These are phyloP conservation scores for Euphonia xanthogaster DNA, from an alignment of 2,797 vertebrate species.

Conservation along the genomic window DNA sequence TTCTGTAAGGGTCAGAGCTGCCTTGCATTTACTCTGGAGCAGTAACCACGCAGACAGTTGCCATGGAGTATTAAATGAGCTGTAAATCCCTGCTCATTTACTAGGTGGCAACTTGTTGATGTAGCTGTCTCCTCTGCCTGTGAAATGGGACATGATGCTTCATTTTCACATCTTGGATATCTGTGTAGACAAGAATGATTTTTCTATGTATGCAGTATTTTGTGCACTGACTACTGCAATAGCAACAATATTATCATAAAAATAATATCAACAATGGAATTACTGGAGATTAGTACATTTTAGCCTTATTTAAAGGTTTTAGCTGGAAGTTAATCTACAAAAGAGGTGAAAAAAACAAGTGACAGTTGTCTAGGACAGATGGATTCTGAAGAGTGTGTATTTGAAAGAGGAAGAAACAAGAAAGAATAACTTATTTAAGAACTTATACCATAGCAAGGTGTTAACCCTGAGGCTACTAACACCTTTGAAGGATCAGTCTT, in stretches of 20 bases:
- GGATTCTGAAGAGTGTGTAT: neutral
- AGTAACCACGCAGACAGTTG: slow-evolving; percentile 18
- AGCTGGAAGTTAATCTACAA: neutral
- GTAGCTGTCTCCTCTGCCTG: slow-evolving; percentile 6
- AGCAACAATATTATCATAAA: neutral
- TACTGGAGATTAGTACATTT: neutral
- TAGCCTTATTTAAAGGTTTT: neutral
- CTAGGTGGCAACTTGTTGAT: slow-evolving; percentile 7
- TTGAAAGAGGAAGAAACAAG: neutral
- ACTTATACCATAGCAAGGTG: neutral
- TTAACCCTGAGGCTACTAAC: neutral
- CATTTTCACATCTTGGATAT: neutral
- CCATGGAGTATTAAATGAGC: slow-evolving; percentile 57
- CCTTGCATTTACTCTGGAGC: slow-evolving; percentile 5
- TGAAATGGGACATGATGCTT: neutral
- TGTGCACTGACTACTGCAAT: neutral
- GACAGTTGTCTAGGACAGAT: neutral
- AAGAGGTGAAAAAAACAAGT: neutral
- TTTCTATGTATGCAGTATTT: neutral
- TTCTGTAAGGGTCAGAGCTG: slow-evolving; percentile 19
- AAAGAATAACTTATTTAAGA: neutral
- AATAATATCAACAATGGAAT: neutral
- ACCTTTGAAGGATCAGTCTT: neutral
- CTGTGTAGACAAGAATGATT: neutral
- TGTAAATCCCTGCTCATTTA: slow-evolving; percentile 46